These are phyloP conservation scores for Alectura lathami DNA, from an alignment of 2,113 vertebrate species.

Conservation along the genomic window DNA sequence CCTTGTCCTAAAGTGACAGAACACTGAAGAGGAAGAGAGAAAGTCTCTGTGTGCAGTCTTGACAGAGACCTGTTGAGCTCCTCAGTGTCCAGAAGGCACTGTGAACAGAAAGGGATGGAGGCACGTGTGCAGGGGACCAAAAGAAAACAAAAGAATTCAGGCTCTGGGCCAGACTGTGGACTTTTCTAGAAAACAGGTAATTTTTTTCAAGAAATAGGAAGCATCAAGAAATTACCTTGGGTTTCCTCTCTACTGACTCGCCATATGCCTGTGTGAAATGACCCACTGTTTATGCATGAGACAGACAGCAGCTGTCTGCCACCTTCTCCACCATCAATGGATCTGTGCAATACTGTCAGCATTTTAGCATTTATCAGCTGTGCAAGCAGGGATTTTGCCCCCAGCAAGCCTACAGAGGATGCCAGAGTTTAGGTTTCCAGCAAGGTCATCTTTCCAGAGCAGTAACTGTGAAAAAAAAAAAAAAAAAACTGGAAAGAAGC, in stretches of 20 bases:
- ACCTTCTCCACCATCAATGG: neutral
- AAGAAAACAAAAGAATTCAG: neutral
- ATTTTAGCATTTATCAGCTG: accelerated
- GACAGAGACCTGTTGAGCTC: neutral
- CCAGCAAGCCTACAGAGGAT: neutral
- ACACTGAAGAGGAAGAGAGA: neutral
- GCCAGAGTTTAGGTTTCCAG: neutral
- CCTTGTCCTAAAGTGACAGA: no score
- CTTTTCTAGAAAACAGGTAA: neutral
- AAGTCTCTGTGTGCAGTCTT: neutral
- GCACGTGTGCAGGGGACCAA: neutral
- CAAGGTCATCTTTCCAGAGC: neutral
- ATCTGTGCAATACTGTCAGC: neutral
- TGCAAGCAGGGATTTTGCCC: neutral
- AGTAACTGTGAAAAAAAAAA: neutral
- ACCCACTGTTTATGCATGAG: accelerated
- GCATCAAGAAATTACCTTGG: neutral
- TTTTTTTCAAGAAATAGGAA: neutral
- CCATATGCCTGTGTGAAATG: neutral
- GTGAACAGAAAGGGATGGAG: neutral
- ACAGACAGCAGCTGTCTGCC: neutral
- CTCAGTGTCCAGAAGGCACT: neutral
- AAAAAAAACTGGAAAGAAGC: neutral
- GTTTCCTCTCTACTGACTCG: neutral
- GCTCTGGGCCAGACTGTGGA: accelerated